Evolutionary conservation across 2,113 vertebrate species (phyloP).

Genomic region (Nipponia nippon): DNA sequence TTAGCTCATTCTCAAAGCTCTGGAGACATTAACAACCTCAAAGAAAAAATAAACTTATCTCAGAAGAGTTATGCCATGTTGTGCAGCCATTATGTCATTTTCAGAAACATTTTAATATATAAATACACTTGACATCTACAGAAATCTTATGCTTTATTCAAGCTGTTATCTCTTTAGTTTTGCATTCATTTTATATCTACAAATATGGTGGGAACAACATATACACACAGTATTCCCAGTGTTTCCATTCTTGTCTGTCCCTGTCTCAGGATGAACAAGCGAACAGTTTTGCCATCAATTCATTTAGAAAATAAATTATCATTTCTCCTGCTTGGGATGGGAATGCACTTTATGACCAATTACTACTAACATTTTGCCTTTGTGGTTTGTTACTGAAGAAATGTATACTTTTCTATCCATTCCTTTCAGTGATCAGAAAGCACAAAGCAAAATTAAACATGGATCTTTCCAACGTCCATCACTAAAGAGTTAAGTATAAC

Average conservation of each 20-base stretch:
- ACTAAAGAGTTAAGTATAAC: neutral
- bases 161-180: neutral
- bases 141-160: neutral
- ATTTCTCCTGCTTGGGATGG: neutral
- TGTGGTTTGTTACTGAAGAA: neutral
- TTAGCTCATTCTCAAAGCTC: neutral
- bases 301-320: neutral
- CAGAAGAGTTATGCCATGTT: neutral
- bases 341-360: neutral
- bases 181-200: neutral
- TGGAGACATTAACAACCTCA: neutral
- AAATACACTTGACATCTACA: neutral
- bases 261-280: neutral
- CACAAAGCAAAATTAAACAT: neutral
- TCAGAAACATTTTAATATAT: neutral
- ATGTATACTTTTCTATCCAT: neutral
- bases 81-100: neutral
- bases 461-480: neutral
- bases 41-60: neutral
- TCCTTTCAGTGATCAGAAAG: neutral
- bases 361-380: neutral
- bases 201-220: neutral
- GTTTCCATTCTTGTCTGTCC: neutral
- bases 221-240: neutral
- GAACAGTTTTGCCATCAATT: neutral